Conservation (phyloP, 2,888 invertebrate species). For the Caenorhabditis panamensis region DNA sequence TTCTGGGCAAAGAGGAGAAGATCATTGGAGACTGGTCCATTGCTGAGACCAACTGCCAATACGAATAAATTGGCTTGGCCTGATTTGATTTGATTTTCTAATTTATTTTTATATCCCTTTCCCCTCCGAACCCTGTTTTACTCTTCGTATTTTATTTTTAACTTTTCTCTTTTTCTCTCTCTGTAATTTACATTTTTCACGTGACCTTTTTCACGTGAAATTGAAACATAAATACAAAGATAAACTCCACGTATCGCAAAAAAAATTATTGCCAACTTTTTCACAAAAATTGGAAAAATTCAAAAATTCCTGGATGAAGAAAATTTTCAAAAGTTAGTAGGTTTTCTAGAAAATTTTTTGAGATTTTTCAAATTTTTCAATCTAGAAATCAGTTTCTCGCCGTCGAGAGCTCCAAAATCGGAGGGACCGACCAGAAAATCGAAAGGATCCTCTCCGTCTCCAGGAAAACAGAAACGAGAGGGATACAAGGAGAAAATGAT, state of each 20-base stretch:
- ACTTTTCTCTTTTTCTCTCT: background rate
- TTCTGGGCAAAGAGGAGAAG: constrained; percentile 68
- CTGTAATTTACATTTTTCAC: constrained; percentile 16
- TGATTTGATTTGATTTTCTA: background rate
- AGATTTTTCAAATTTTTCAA: no score
- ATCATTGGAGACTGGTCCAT: constrained; percentile 79
- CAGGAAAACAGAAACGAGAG: constrained; percentile 20
- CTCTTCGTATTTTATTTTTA: background rate
- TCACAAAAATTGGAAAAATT: no score
- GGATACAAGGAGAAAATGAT: constrained; percentile 41
- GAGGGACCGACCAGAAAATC: background rate
- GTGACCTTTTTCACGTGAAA: background rate
- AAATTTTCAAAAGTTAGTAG: no score
- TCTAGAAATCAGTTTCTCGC: no score
- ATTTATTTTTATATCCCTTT: constrained; percentile 3
- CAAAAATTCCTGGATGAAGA: no score
- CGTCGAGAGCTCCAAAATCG: background rate
- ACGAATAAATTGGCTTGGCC: constrained; percentile 62
- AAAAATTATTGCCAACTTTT: no score
- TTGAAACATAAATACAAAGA: constrained; percentile 11
- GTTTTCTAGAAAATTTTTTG: no score
- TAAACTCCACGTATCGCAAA: no score
- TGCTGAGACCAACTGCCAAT: constrained; percentile 76
- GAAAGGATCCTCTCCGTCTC: background rate
- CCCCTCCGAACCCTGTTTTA: background rate